phyloP scores from a whole-genome alignment of 2,797 vertebrate genomes.

The Arremon brunneinucha region DNA sequence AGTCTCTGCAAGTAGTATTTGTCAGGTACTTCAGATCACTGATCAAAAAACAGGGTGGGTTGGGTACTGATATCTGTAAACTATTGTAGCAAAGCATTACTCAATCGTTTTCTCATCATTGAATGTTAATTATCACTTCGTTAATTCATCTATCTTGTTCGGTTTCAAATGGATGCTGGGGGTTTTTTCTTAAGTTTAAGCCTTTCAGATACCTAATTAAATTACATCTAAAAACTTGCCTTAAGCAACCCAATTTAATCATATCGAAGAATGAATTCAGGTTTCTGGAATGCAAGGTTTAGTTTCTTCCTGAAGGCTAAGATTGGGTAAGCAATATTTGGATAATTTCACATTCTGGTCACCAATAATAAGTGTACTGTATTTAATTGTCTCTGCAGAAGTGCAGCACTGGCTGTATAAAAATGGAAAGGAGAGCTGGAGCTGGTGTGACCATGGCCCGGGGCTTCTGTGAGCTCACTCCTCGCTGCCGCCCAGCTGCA shows the following conservation, averaged over 20 bases:
- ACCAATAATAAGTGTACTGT: neutral
- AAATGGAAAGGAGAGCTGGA: neutral
- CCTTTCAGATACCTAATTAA: neutral
- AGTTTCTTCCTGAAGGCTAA: slow-evolving; percentile 1
- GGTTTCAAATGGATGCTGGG: neutral
- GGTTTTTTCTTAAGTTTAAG: neutral
- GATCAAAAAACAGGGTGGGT: neutral
- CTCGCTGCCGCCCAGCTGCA: neutral
- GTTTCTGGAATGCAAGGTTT: neutral
- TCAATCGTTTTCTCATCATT: neutral
- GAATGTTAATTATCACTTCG: neutral
- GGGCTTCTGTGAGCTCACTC: neutral
- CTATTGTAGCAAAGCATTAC: neutral
- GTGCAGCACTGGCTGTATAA: neutral
- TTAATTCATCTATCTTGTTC: neutral
- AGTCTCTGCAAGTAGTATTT: neutral
- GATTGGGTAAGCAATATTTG: neutral
- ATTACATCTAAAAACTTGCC: neutral
- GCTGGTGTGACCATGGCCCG: neutral
- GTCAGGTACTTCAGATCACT: neutral
- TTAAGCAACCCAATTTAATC: neutral
- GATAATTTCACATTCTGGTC: neutral
- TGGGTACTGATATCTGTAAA: neutral
- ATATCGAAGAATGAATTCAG: neutral
- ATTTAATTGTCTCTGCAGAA: neutral